Base-by-base conservation (phyloP, 2,113 vertebrate genomes). In the Helogale parvula region DNA sequence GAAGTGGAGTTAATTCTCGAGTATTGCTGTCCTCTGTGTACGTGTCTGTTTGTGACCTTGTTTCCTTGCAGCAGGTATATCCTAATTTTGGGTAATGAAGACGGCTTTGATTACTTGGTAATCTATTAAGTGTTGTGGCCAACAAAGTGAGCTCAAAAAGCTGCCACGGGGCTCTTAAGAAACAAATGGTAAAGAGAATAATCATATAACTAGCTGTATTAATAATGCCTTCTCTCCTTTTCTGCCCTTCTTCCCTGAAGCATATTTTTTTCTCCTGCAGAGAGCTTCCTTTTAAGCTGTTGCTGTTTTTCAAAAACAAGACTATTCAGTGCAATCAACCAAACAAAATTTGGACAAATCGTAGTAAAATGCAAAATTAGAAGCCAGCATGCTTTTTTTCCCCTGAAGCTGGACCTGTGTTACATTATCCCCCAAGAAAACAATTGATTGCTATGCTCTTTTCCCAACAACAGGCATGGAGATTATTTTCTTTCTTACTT, bases 1-100 rank as follows among this genome's bases (percentile, higher is more conserved):
- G 83, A 97, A 97, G 96, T 35, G 52, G 87, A 97, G 97, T 97
- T 94, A 65, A 97, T 97, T 98, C 98, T 97, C 95, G 92, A 63
- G 96, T 97, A 71, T 65, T 96, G 81, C 7, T 98, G 94, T 98
- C 94, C 94, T 95, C 82, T 29, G 11, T 86, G 57, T 80, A 38
- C 33, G 31, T 31, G 23, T 76, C 88, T 88, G 31, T 80, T 38
- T 86, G 54, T 97, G 97, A 7, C 66, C 93, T 90, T 76, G 29
- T 27, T 71, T 76, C 10, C 47, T 33, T 54, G 7, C 16, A 27
- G 52, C 52, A 80, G 66, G n/a, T 79, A 66, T 82, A 84, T 0
- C 77, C 80, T 38, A 94, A 88, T 97, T 98, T 52, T n/a, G 29
- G 71, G 17, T n/a, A 13, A 35, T 87, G 76, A 84, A 93, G 66